Evolutionary conservation across 2,888 invertebrate genomes (phyloP), one percentile per base, ranked within the genome.

Genomic region (Caradrina clavipalpis): DNA sequence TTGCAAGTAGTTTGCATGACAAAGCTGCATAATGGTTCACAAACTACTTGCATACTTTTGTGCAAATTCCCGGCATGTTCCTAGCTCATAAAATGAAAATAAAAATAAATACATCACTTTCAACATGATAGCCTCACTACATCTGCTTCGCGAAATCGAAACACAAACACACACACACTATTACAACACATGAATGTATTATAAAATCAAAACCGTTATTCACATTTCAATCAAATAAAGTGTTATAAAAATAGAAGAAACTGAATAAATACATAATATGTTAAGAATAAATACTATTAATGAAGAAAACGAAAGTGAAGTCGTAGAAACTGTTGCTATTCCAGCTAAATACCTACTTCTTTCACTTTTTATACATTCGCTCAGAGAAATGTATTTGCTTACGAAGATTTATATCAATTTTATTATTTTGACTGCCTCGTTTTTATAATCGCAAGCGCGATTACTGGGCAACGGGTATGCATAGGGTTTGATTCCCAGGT

Each of bases 241-340:
- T n/a, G 49, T 35, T 55, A 55, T 59, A 59, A 19, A 55, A 69
- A 67, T 66, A 19, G 11, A 69, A 72, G 80, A 81, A 77, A 81
- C 63, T 22, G 74, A 51, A 80, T 82, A 75, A 72, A 82, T 82
- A 65, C 71, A 66, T 74, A 74, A 69, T 69, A 59, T 47, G 21
- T 55, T 58, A 47, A 61, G n/a, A 64, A 67, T 67, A 65, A 71
- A 72, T 49, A 63, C 22, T 64, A 71, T 65, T 72, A 67, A 54
- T 56, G 60, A 55, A 50, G 42, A 78, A 84, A 84, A 72, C 13
- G 84, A 84, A 84, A 84, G 84, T 81, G 67, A 61, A 71, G 63
- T 47, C 42, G 15, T 62, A 80, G 71, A 80, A 77, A 82, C 60
- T 35, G 64, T 21, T 54, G 66, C 66, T 49, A 55, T 65, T 69